These are phyloP conservation scores for Catostylus mosaicus DNA, from an alignment of 30 jellyfish, hydroid and myxozoan genomes.

Conservation along the genomic window DNA sequence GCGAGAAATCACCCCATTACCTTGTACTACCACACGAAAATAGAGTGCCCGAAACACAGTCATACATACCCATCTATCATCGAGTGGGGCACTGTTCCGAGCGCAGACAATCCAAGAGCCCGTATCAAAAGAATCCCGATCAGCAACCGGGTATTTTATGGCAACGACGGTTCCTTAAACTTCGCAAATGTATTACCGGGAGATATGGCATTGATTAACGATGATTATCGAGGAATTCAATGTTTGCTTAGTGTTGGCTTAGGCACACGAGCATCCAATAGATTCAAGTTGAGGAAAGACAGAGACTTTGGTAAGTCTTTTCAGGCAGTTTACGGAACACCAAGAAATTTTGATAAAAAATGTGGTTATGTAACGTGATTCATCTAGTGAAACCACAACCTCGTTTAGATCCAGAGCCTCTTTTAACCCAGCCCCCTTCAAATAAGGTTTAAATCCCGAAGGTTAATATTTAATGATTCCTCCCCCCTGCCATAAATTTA, in stretches of 20 bases:
- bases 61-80: slow-evolving; percentile 52
- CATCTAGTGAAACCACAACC: too few species aligned
- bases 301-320: slow-evolving; percentile 31
- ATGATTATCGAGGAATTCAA: slow-evolving; percentile 70
- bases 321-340: too few species aligned
- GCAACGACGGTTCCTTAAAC: slow-evolving; percentile 37
- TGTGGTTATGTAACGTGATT: too few species aligned
- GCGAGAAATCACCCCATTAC: slow-evolving; percentile 46
- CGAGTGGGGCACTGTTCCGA: slow-evolving; percentile 74
- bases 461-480: too few species aligned
- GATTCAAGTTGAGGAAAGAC: slow-evolving; percentile 40
- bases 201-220: slow-evolving; percentile 42
- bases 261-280: slow-evolving; percentile 56
- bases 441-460: too few species aligned
- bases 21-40: slow-evolving; percentile 12
- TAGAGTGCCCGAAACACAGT: slow-evolving; percentile 66
- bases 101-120: slow-evolving; percentile 38
- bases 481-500: too few species aligned
- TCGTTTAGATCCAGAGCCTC: too few species aligned
- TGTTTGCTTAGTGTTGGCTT: slow-evolving; percentile 52
- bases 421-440: too few species aligned
- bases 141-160: slow-evolving; percentile 66
- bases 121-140: slow-evolving; percentile 49
- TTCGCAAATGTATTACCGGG: slow-evolving; percentile 58
- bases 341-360: too few species aligned